Conservation (phyloP, 2,113 vertebrate species). For the Neolamprologus kungweensis region DNA sequence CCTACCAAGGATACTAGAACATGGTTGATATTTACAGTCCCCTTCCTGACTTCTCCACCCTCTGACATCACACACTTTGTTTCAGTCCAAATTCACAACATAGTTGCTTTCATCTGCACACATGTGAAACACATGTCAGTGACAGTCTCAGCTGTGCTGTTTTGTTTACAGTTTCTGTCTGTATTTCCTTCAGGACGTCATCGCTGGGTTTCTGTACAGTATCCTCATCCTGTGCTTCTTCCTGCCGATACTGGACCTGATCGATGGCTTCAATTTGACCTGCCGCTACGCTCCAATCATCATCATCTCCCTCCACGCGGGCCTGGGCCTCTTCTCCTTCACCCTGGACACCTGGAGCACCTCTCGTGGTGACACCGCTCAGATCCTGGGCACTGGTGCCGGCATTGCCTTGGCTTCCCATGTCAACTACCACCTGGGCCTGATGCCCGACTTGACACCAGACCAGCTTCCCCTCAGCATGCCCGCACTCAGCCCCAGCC, state of each 20-base stretch:
- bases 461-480: constrained; percentile 71
- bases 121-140: not conserved
- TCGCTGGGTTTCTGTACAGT: constrained; percentile 86
- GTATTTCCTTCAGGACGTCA: constrained; percentile 78
- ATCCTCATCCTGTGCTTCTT: constrained; percentile 83
- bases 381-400: constrained; percentile 89
- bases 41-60: not conserved
- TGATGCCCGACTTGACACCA: constrained; percentile 73
- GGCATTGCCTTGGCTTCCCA: constrained; percentile 88
- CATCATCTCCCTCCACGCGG: constrained; percentile 83
- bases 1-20: not conserved
- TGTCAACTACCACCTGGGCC: constrained; percentile 71
- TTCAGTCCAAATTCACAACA: not conserved
- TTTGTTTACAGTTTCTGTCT: not conserved
- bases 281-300: constrained; percentile 80
- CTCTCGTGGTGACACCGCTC: constrained; percentile 89
- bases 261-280: constrained; percentile 86
- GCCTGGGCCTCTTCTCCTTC: constrained; percentile 89
- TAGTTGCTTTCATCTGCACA: not conserved
- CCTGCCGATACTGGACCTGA: constrained; percentile 80
- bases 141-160: not conserved
- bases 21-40: not conserved
- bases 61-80: not conserved
- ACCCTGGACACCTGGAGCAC: constrained; percentile 97
- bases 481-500: constrained; percentile 61